Evolutionary conservation across 1,140 invertebrate species (phyloP).

Genomic region (Philopotamus ludificatus): DNA sequence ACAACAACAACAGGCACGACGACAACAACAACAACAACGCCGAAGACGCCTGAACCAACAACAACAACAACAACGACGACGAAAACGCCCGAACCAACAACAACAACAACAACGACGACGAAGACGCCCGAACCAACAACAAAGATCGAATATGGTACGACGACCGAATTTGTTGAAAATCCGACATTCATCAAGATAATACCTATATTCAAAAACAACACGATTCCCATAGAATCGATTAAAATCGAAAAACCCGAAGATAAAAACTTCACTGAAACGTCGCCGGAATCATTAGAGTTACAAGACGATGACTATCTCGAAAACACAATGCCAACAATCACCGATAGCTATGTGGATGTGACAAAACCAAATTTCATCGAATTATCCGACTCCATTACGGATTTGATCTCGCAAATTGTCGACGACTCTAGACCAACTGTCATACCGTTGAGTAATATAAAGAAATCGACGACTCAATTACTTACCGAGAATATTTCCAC

Average conservation of each 20-base stretch:
- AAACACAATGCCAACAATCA: slow-evolving; percentile 7
- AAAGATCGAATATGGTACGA: slow-evolving; percentile 10
- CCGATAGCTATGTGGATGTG: not conserved
- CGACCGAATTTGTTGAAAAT: not conserved
- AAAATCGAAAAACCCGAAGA: not conserved
- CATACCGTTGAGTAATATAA: slow-evolving; percentile 10
- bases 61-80: slow-evolving; percentile 32
- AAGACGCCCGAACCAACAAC: slow-evolving; percentile 21
- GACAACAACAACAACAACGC: slow-evolving; percentile 24
- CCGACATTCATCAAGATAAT: slow-evolving; percentile 18
- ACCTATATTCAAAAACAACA: slow-evolving; percentile 8
- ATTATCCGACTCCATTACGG: slow-evolving; percentile 33
- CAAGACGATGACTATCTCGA: slow-evolving; percentile 29
- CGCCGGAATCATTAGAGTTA: not conserved
- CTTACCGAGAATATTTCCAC: not conserved
- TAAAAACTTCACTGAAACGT: too few relatives aligned
- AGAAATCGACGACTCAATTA: not conserved
- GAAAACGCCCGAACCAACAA: not conserved
- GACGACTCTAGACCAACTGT: slow-evolving; percentile 25
- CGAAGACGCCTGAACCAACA: slow-evolving; percentile 36
- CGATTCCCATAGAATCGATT: not conserved
- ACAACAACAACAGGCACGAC: not conserved
- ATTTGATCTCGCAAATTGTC: slow-evolving; percentile 40
- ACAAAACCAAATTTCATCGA: slow-evolving; percentile 30
- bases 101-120: slow-evolving; percentile 23